Base-by-base conservation (phyloP, 2,113 vertebrate species). In the Fukomys damarensis region DNA sequence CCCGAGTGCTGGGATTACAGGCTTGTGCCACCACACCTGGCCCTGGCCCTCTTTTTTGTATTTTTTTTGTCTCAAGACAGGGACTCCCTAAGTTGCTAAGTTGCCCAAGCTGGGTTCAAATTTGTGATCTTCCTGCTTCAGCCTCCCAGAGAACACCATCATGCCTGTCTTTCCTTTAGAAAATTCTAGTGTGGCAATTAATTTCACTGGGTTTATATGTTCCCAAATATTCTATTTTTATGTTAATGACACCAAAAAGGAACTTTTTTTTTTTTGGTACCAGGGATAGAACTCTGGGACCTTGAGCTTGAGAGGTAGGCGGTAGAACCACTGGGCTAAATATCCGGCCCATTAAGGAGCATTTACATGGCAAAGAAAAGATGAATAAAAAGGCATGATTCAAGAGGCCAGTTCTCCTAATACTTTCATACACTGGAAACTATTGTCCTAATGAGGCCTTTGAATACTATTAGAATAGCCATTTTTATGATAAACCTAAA, bases 221-320 rank as follows among this genome's bases (percentile, higher is more conserved):
- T 74, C 11, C 43, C 74, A 94, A 86, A 92, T 32, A 63, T 76
- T 89, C 94, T 24, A 46, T 89, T 81, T 89, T 94, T 76, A 74
- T n/a, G 17, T 38, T 89, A 30, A 76, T 77, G 68, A 46, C 1
- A 38, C 58, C 41, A 68, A 56, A 28, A 41, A 38, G 46, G 87
- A 86, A 35, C 65, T 86, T 89, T 49, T 89, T n/a, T n/a, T n/a
- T n/a, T n/a, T n/a, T n/a, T n/a, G n/a, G n/a, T n/a, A n/a, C n/a
- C n/a, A n/a, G n/a, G n/a, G n/a, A n/a, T n/a, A n/a, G n/a, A n/a
- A n/a, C n/a, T n/a, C n/a, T n/a, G n/a, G n/a, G n/a, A n/a, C n/a
- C n/a, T n/a, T n/a, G n/a, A n/a, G n/a, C n/a, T n/a, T n/a, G n/a
- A n/a, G n/a, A n/a, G n/a, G n/a, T n/a, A n/a, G n/a, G n/a, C n/a